phyloP scores from a whole-genome alignment of 2,888 invertebrate species.

The Tetragonula carbonaria region DNA sequence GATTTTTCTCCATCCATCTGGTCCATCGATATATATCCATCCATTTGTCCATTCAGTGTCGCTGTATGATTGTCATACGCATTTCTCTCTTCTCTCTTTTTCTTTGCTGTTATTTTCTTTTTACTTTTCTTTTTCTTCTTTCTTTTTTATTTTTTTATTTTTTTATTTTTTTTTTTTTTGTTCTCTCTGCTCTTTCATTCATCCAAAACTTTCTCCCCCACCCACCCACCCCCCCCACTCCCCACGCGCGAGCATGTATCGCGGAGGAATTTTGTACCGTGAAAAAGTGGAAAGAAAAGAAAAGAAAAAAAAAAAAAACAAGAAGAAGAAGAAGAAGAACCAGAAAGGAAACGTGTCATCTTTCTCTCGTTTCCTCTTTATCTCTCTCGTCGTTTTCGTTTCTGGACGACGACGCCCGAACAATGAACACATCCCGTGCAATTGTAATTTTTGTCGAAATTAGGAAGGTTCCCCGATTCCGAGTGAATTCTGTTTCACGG shows the following conservation, averaged over 20 bases:
- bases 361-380: conserved; percentile 1
- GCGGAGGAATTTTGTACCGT: neutral
- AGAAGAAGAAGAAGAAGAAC: neutral
- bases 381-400: neutral
- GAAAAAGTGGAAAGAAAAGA: neutral
- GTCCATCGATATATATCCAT: conserved; percentile 61
- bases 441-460: conserved; percentile 70
- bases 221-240: no score
- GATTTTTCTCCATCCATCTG: conserved; percentile 66
- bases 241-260: neutral
- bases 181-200: conserved; percentile 38
- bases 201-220: conserved; percentile 1
- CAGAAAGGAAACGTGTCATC: neutral
- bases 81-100: conserved; percentile 35
- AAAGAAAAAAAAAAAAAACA: no score
- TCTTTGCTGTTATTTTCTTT: neutral
- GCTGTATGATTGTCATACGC: conserved; percentile 71
- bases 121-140: neutral
- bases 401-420: neutral
- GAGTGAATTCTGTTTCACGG: neutral
- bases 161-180: neutral
- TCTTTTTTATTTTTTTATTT: neutral
- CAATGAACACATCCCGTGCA: neutral
- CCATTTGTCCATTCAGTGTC: conserved; percentile 69
- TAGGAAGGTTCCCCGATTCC: conserved; percentile 35